A percentile compares a stretch with the other conserved stretches of the same genome.
These are phyloP conservation scores for Drosophila mimetica DNA, from an alignment of 2,888 invertebrate species.

Conservation along the genomic window DNA sequence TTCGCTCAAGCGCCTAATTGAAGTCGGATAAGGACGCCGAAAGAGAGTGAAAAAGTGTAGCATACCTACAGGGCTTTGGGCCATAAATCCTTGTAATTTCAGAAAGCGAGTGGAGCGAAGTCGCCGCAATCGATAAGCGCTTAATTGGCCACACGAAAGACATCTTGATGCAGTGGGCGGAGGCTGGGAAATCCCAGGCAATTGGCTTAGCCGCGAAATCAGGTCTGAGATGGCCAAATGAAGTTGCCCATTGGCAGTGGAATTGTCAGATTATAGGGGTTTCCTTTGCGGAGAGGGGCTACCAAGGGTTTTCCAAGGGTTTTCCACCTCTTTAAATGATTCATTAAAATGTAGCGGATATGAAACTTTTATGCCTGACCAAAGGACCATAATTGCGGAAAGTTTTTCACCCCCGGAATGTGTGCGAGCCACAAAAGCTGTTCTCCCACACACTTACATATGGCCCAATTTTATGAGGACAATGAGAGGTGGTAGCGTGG, in stretches of 20 bases:
- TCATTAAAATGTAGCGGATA: slow-evolving; percentile 29
- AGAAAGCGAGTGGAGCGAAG: slow-evolving; percentile 23
- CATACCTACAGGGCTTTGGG: slow-evolving; percentile 18
- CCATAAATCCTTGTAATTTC: slow-evolving; percentile 33
- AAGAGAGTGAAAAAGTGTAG: slow-evolving; percentile 18
- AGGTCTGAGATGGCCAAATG: slow-evolving; percentile 16
- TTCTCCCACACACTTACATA: slow-evolving; percentile 24
- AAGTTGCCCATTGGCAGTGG: slow-evolving; percentile 1
- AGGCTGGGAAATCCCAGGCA: slow-evolving; percentile 9
- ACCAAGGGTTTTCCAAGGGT: background rate
- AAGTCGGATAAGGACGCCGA: slow-evolving; percentile 40
- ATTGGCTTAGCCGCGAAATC: slow-evolving; percentile 36
- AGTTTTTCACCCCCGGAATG: slow-evolving; percentile 16
- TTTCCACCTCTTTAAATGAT: background rate
- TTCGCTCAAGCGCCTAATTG: slow-evolving; percentile 67
- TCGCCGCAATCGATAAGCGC: slow-evolving; percentile 63
- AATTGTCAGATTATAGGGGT: slow-evolving; percentile 16
- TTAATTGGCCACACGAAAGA: slow-evolving; percentile 63
- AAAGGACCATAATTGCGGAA: slow-evolving; percentile 31
- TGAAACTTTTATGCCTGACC: slow-evolving; percentile 40
- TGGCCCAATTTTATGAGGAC: slow-evolving; percentile 30
- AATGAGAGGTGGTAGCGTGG: slow-evolving; percentile 21
- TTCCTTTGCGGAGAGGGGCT: background rate
- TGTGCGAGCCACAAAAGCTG: slow-evolving; percentile 11
- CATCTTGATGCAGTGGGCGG: slow-evolving; percentile 47